Base-by-base conservation (phyloP, 2,113 vertebrate species). In the Opisthocomus hoazin region DNA sequence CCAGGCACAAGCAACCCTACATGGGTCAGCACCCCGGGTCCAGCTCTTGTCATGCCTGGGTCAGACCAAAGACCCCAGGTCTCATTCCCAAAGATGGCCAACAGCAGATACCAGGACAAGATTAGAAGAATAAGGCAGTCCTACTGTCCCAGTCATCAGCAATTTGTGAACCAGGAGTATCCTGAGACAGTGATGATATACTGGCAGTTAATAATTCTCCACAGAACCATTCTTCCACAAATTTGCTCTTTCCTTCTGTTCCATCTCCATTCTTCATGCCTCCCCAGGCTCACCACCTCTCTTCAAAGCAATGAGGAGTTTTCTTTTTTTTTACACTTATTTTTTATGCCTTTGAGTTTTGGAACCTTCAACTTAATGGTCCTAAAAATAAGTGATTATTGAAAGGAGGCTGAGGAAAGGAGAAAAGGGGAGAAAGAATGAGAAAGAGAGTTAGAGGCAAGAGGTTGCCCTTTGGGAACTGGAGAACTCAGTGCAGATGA, bases 221-320 rank as follows among this genome's bases (percentile, higher is more conserved):
- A 2, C 39, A 81, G 64, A 75, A 56, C 12, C 6, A 20, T 70
- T 94, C 73, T 57, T 92, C 36, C 48, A 66, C 10, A 41, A 46
- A 84, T 94, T 81, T 89, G 11, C 20, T 90, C 46, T 23, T 95
- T 94, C 63, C 50, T 90, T 92, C 80, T 89, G 19, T 89, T 93
- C 89, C 37, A 39, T 84, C 24, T 26, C 20, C n/a, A 39, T 78
- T 84, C 60, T 91, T 88, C 90, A 70, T 60, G 23, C 64, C 30
- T 93, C 48, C 78, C 58, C 54, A 65, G 27, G n/a, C 45, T 91
- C 46, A 37, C 12, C 41, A 85, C 20, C 19, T 56, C 32, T 36
- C 12, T 73, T 19, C 17, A 76, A 87, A 95, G 37, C 45, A 85
- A 23, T 57, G 32, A 95, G 13, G 11, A 53, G 29, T 45, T 45